Evolutionary conservation across 2,888 invertebrate species (phyloP).

Genomic region (Tachina grossa): DNA sequence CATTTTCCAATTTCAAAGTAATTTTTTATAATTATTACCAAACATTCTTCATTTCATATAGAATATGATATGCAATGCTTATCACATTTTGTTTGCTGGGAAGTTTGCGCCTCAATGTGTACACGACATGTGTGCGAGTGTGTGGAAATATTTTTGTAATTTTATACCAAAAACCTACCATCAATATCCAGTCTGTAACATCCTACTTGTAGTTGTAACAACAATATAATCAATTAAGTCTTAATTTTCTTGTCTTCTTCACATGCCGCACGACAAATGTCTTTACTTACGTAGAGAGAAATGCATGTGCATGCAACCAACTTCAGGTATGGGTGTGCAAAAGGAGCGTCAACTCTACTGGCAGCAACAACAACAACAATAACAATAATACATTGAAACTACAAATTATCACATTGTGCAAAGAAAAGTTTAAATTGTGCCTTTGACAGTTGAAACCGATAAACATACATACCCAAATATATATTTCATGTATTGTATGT

Average conservation of each 20-base stretch:
- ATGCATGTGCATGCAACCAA: slow-evolving; percentile 3
- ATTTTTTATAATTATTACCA: too few relatives aligned
- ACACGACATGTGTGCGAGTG: neutral
- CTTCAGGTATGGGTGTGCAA: slow-evolving; percentile 47
- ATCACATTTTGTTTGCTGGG: neutral
- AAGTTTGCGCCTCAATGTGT: neutral
- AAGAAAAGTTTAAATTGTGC: slow-evolving; percentile 59
- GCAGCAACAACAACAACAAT: slow-evolving; percentile 25
- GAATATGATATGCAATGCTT: too few relatives aligned
- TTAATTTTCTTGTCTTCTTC: slow-evolving; percentile 67
- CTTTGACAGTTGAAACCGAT: slow-evolving; percentile 65
- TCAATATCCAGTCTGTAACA: slow-evolving; percentile 55
- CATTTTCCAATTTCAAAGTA: too few relatives aligned
- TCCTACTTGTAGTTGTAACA: slow-evolving; percentile 48
- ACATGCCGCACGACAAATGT: slow-evolving; percentile 34
- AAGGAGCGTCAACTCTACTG: slow-evolving; percentile 52
- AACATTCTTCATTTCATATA: too few relatives aligned
- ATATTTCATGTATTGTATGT: neutral
- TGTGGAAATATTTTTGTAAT: slow-evolving; percentile 30
- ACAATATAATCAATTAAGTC: slow-evolving; percentile 71
- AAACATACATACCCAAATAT: neutral
- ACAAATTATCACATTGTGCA: slow-evolving; percentile 68
- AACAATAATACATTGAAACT: slow-evolving; percentile 44
- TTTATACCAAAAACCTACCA: slow-evolving; percentile 56
- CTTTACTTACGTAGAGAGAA: neutral